A percentile compares a stretch with the other conserved stretches of the same genome.
Conservation (phyloP, 64 coral and sea anemone genomes). For the Montipora efflorescens region DNA sequence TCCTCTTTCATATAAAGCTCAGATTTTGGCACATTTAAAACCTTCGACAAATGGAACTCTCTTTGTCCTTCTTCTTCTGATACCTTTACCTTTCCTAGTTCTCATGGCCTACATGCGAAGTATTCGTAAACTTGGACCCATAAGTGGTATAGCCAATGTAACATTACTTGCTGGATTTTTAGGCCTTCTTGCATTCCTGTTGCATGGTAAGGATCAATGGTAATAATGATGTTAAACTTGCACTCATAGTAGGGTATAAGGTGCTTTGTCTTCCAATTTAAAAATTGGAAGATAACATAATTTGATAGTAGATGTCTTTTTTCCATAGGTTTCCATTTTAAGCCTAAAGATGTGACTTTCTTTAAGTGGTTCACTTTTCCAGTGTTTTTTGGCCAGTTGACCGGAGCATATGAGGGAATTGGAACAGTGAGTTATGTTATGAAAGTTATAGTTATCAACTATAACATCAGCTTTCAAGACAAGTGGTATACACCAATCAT, state of each 20-base stretch:
- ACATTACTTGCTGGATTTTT: slow-evolving; percentile 83
- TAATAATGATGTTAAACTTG: too few relatives aligned
- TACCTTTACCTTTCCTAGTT: slow-evolving; percentile 86
- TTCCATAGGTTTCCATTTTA: slow-evolving; percentile 87
- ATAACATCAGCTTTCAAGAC: too few relatives aligned
- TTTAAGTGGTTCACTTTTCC: slow-evolving; percentile 83
- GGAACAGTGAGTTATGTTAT: slow-evolving; percentile 83
- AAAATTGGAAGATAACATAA: too few relatives aligned
- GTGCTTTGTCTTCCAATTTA: too few relatives aligned
- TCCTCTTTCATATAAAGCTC: slow-evolving; percentile 36
- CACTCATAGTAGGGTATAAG: too few relatives aligned
- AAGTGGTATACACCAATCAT: too few relatives aligned
- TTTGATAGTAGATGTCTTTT: background rate
- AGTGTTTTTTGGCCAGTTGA: slow-evolving; percentile 96
- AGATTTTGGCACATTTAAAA: background rate
- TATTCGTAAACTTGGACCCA: slow-evolving; percentile 89
- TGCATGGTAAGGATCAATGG: slow-evolving; percentile 53
- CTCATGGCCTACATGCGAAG: slow-evolving; percentile 85
- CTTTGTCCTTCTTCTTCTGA: slow-evolving; percentile 77
- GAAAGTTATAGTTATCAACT: background rate
- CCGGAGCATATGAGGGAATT: slow-evolving; percentile 97
- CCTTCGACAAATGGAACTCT: slow-evolving; percentile 3
- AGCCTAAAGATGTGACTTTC: slow-evolving; percentile 68
- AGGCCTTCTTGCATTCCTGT: slow-evolving; percentile 75
- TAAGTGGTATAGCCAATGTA: slow-evolving; percentile 91